A percentile compares a stretch with the other conserved stretches of the same genome.
Conservation (phyloP, 2,113 vertebrate species). For the Bos taurus region DNA sequence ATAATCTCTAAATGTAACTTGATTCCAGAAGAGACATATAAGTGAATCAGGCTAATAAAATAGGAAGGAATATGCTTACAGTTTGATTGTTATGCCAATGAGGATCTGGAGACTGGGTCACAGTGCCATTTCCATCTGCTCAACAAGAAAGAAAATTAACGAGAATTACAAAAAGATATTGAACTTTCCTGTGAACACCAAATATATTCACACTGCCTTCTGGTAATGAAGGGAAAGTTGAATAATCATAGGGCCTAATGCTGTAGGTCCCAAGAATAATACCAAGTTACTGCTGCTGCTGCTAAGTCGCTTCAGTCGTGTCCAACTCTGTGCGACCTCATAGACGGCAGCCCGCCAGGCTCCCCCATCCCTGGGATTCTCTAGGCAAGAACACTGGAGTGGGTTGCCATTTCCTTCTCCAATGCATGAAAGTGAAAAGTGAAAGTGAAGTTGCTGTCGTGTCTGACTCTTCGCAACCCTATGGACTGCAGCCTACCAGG, state of each 20-base stretch:
- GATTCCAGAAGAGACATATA: background rate
- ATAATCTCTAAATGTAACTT: background rate
- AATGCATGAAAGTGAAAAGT: no score
- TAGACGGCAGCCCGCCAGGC: no score
- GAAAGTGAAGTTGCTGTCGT: no score
- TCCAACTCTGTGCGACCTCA: no score
- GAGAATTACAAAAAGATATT: constrained; percentile 17
- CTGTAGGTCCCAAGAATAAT: background rate
- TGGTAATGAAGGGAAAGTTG: background rate
- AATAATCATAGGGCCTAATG: background rate
- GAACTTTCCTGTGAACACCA: background rate
- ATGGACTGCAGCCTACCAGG: no score
- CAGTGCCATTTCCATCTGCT: constrained; percentile 16
- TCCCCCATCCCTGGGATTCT: no score
- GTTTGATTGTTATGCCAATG: background rate
- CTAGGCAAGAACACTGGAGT: no score
- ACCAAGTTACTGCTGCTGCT: background rate
- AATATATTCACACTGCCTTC: background rate
- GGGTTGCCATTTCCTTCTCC: no score
- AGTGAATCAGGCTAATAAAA: background rate
- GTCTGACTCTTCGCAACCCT: no score
- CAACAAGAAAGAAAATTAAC: constrained; percentile 40
- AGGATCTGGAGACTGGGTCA: background rate
- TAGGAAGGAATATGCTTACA: constrained; percentile 35
- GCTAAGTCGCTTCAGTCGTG: no score